Conservation (phyloP, 2,888 invertebrate genomes). For the Pterostichus niger region DNA sequence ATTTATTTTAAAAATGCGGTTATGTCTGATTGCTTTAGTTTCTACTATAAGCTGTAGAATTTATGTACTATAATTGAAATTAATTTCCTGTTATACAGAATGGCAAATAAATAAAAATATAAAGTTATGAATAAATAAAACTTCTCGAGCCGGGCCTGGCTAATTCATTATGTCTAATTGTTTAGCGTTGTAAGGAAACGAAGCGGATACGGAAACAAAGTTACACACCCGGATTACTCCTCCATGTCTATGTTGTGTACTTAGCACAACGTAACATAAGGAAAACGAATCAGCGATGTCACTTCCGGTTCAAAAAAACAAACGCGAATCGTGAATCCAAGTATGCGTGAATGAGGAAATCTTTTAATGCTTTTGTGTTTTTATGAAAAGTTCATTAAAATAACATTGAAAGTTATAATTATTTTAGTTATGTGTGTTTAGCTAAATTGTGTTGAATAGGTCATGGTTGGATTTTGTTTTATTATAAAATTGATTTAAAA, state of each 20-base stretch:
- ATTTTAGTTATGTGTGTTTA: background rate
- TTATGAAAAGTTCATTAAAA: background rate
- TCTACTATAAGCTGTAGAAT: too few relatives aligned
- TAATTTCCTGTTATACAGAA: too few relatives aligned
- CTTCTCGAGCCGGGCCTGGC: too few relatives aligned
- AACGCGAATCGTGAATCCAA: conserved; percentile 1
- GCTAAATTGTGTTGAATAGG: background rate
- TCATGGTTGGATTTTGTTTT: background rate
- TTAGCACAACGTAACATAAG: background rate
- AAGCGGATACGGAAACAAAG: background rate
- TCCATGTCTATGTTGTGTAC: background rate
- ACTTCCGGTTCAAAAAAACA: conserved; percentile 10
- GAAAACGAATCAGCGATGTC: conserved; percentile 1
- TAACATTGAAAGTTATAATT: conserved; percentile 3
- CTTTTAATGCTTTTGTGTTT: background rate
- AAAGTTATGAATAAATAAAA: too few relatives aligned
- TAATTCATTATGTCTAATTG: background rate
- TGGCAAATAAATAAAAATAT: too few relatives aligned
- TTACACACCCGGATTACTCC: conserved; percentile 2
- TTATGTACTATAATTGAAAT: too few relatives aligned
- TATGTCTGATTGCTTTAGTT: too few relatives aligned
- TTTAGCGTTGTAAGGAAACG: background rate
- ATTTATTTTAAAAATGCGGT: too few relatives aligned
- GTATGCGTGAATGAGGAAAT: conserved; percentile 1
- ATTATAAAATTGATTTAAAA: too few relatives aligned